Conservation (phyloP, 2,797 vertebrate species). For the Poecile montanus region DNA sequence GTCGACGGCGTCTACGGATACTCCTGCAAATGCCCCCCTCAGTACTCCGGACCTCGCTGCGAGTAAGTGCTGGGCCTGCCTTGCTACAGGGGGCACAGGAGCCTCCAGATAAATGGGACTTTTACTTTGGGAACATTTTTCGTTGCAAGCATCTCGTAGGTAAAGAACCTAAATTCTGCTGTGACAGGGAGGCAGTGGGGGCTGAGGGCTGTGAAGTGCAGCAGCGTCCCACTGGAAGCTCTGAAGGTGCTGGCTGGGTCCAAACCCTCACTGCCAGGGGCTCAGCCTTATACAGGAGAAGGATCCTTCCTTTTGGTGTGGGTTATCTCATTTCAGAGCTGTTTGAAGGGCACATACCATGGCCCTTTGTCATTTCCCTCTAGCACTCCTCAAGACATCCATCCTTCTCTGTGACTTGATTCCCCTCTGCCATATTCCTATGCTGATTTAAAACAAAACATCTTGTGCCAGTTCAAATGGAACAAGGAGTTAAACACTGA, state of each 20-base stretch:
- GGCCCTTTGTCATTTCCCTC: background rate
- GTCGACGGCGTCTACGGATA: constrained; percentile 70
- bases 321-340: background rate
- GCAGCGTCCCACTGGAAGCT: too few relatives aligned
- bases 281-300: background rate
- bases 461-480: background rate
- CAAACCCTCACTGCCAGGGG: background rate
- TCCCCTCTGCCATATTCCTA: background rate
- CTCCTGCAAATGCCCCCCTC: constrained; percentile 82
- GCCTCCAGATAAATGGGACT: background rate
- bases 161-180: background rate
- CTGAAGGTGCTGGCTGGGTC: background rate
- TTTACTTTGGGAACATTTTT: background rate
- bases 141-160: background rate
- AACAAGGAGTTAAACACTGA: background rate
- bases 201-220: too few relatives aligned
- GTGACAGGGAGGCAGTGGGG: background rate
- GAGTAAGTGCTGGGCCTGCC: constrained; percentile 78
- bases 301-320: background rate
- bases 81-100: background rate
- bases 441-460: background rate
- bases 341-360: background rate
- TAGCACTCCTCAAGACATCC: background rate
- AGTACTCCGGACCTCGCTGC: constrained; percentile 81
- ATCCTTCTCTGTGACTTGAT: background rate